Evolutionary conservation across 2,113 vertebrate genomes (phyloP).

Genomic region (Pelecanoides urinatrix): DNA sequence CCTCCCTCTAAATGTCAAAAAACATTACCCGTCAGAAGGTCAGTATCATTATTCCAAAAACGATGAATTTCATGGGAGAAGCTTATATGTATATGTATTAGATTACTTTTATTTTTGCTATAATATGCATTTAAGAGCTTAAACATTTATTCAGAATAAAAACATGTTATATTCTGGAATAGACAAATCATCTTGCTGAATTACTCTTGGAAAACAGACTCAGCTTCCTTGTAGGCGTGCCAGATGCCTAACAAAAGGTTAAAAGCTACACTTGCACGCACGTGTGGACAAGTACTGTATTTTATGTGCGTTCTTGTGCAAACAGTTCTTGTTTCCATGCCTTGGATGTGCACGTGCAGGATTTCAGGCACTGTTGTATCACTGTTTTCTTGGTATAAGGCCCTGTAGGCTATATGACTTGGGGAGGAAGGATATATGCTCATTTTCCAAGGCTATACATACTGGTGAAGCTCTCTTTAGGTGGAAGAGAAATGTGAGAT

Average conservation of each 20-base stretch:
- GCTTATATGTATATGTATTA: neutral
- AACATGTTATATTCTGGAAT: neutral
- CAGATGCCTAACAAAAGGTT: neutral
- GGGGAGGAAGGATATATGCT: neutral
- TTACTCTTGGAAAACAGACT: neutral
- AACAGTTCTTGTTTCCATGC: neutral
- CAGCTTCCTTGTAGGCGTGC: neutral
- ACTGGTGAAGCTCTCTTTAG: too few species aligned
- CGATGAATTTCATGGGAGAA: neutral
- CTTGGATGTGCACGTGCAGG: neutral
- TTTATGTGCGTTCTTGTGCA: neutral
- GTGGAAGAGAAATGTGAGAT: neutral
- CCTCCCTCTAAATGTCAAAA: neutral
- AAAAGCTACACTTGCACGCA: accelerated
- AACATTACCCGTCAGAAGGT: neutral
- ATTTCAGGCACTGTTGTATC: neutral
- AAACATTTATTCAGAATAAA: neutral
- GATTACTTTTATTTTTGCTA: neutral
- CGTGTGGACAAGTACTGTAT: neutral
- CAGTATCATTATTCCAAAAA: neutral
- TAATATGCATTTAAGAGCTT: neutral
- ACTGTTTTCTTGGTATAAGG: neutral
- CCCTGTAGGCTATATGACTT: accelerated
- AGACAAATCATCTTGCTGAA: neutral
- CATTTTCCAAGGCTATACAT: neutral